These are phyloP conservation scores for Volucella bombylans DNA, from an alignment of 2,888 invertebrate species.

Conservation along the genomic window DNA sequence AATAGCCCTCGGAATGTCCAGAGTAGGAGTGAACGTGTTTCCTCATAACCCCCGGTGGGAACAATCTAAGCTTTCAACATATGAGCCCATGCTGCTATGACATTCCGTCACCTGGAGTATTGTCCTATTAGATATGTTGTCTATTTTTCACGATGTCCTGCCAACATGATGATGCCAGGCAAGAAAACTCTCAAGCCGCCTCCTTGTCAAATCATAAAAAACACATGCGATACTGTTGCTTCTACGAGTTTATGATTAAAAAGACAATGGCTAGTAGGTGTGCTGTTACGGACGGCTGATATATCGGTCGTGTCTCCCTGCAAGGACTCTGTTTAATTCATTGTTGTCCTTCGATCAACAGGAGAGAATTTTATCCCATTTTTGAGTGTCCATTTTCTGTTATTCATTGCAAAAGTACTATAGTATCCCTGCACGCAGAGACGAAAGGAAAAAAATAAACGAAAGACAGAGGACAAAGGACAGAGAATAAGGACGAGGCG, in stretches of 20 bases:
- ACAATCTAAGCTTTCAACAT: slow-evolving; percentile 35
- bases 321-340: too few relatives aligned
- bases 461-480: too few relatives aligned
- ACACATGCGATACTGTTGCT: slow-evolving; percentile 43
- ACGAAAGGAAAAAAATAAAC: too few relatives aligned
- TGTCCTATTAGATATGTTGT: slow-evolving; percentile 45
- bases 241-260: not conserved
- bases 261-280: slow-evolving; percentile 38
- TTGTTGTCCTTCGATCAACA: slow-evolving; percentile 6
- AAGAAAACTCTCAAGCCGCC: slow-evolving; percentile 11
- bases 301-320: too few relatives aligned
- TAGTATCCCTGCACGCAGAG: not conserved
- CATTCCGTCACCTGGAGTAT: slow-evolving; percentile 45
- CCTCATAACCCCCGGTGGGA: slow-evolving; percentile 12
- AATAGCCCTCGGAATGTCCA: slow-evolving; percentile 18
- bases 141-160: slow-evolving; percentile 7
- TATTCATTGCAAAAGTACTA: not conserved
- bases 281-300: too few relatives aligned
- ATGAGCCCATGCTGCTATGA: slow-evolving; percentile 19
- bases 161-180: slow-evolving; percentile 7
- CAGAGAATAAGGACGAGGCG: too few relatives aligned
- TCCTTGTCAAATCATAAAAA: slow-evolving; percentile 37
- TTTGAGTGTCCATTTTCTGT: slow-evolving; percentile 16
- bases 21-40: slow-evolving; percentile 17
- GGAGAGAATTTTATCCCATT: slow-evolving; percentile 12